Percentiles rank a stretch among this genome's conserved stretches.
Conservation (phyloP, 1,140 invertebrate genomes). For the Eulimnadia texana region DNA sequence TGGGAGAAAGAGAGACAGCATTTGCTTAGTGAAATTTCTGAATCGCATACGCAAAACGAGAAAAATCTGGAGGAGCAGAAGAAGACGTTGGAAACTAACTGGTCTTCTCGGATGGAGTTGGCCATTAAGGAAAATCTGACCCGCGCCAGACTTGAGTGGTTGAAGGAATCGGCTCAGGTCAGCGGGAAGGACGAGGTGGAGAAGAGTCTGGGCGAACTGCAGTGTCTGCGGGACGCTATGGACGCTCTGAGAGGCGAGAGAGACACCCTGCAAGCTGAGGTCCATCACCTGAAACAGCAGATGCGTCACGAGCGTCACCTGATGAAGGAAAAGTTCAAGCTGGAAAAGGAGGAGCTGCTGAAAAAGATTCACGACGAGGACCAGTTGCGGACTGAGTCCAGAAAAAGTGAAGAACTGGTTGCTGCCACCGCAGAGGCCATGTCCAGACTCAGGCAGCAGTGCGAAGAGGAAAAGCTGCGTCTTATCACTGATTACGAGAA, state of each 20-base stretch:
- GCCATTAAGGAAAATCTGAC: conserved; percentile 2
- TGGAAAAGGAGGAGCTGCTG: conserved; percentile 1
- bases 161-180: conserved; percentile 1
- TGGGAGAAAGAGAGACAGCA: not conserved
- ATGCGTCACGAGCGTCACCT: not conserved
- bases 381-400: not conserved
- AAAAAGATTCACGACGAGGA: not conserved
- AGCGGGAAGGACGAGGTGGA: not conserved
- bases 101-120: not conserved
- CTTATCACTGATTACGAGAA: conserved; percentile 1
- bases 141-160: conserved; percentile 2
- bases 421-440: conserved; percentile 8
- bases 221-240: conserved; percentile 5
- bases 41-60: not conserved
- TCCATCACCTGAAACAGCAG: conserved; percentile 3
- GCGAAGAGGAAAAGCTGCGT: conserved; percentile 4
- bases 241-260: not conserved
- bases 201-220: conserved; percentile 4
- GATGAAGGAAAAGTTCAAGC: not conserved
- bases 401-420: not conserved
- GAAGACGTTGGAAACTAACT: not conserved
- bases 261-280: conserved; percentile 1
- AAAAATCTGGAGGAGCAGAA: conserved; percentile 1
- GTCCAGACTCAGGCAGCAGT: conserved; percentile 5
- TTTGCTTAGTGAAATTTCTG: not conserved